These are phyloP conservation scores for Argynnis bischoffii DNA, from an alignment of 2,888 invertebrate species.

Conservation along the genomic window DNA sequence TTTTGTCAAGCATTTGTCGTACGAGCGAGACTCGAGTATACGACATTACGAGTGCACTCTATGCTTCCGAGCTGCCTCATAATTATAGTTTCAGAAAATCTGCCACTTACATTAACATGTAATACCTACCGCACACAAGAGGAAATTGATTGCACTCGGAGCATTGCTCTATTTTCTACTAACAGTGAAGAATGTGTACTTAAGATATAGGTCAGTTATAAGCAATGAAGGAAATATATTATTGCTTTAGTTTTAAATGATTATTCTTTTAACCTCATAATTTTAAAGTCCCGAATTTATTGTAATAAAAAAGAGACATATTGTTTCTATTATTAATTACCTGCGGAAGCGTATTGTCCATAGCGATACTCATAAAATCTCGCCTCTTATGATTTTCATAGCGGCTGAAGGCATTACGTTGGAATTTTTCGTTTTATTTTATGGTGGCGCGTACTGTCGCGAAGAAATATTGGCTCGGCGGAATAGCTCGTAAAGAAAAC, in stretches of 20 bases:
- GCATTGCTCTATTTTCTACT: slow-evolving; percentile 1
- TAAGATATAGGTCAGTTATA: background rate
- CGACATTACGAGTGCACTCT: slow-evolving; percentile 71
- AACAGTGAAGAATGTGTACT: background rate
- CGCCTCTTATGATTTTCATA: slow-evolving; percentile 79
- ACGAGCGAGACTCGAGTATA: slow-evolving; percentile 60
- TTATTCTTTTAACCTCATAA: too few species aligned
- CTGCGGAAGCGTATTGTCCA: slow-evolving; percentile 60
- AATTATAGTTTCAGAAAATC: slow-evolving; percentile 33
- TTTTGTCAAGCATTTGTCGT: slow-evolving; percentile 80
- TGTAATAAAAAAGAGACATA: slow-evolving; percentile 22
- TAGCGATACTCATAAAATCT: slow-evolving; percentile 74
- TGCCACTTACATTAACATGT: slow-evolving; percentile 18
- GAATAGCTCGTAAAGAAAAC: slow-evolving; percentile 82
- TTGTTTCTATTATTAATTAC: slow-evolving; percentile 66
- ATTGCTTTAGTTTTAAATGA: background rate
- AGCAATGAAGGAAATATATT: background rate
- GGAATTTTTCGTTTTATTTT: slow-evolving; percentile 83
- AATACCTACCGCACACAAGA: slow-evolving; percentile 1
- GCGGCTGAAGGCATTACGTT: slow-evolving; percentile 69
- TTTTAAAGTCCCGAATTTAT: background rate
- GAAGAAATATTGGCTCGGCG: slow-evolving; percentile 81
- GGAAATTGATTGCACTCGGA: slow-evolving; percentile 7
- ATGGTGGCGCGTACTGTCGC: slow-evolving; percentile 81
- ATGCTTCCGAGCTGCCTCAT: slow-evolving; percentile 47